phyloP scores from a whole-genome alignment of 2,888 invertebrate species.

The Trissoscelio sp. region DNA sequence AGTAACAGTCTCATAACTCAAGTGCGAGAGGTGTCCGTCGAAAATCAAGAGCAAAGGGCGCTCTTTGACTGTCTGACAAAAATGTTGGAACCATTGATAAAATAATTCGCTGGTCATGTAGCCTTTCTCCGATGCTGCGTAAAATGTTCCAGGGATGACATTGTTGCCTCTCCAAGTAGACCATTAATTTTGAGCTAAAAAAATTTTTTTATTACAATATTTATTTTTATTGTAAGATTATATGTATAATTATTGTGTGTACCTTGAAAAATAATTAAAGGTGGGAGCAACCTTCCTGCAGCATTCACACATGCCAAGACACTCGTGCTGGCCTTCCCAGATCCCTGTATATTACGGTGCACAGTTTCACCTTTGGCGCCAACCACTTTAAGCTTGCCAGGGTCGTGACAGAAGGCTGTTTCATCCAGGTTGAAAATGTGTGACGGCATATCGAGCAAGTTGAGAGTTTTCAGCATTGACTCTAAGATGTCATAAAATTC shows the following conservation, averaged over 20 bases:
- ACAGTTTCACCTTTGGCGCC: slow-evolving; percentile 17
- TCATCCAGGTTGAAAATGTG: slow-evolving; percentile 48
- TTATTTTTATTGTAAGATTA: not conserved
- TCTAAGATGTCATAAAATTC: slow-evolving; percentile 34
- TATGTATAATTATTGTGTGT: slow-evolving; percentile 5
- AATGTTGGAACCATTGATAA: not conserved
- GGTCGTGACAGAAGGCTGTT: slow-evolving; percentile 33
- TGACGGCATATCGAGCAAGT: slow-evolving; percentile 21
- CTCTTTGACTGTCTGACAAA: slow-evolving; percentile 2
- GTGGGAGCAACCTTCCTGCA: slow-evolving; percentile 29
- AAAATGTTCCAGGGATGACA: slow-evolving; percentile 26
- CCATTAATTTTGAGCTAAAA: slow-evolving; percentile 23
- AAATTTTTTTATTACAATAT: not conserved
- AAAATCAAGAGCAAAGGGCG: slow-evolving; percentile 14
- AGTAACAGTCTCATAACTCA: slow-evolving; percentile 21
- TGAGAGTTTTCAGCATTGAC: not conserved
- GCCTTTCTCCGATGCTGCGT: slow-evolving; percentile 29
- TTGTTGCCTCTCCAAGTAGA: slow-evolving; percentile 13
- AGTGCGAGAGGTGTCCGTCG: slow-evolving; percentile 28
- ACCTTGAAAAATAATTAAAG: slow-evolving; percentile 43
- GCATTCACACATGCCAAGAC: slow-evolving; percentile 48
- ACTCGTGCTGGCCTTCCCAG: slow-evolving; percentile 22
- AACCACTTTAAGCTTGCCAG: slow-evolving; percentile 28
- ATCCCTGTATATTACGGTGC: slow-evolving; percentile 19
- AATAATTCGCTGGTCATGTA: slow-evolving; percentile 32